These are phyloP conservation scores for Aldabrachelys gigantea DNA, from an alignment of 2,113 vertebrate species.

Conservation along the genomic window DNA sequence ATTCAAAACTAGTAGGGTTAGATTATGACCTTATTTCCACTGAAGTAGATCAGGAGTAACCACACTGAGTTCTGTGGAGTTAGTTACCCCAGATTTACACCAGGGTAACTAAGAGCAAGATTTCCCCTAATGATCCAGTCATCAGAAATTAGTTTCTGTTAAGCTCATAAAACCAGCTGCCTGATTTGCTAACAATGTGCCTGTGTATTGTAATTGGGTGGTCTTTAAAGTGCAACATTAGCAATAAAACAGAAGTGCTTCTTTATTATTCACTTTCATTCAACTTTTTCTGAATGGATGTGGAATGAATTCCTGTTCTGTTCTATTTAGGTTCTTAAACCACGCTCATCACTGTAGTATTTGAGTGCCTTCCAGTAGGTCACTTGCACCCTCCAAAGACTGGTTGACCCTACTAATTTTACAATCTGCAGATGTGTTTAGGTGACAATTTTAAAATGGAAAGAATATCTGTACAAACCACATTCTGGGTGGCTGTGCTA, in stretches of 20 bases:
- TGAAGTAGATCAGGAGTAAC: not conserved
- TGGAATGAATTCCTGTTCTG: not conserved
- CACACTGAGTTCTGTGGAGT: not conserved
- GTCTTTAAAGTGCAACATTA: conserved; percentile 26
- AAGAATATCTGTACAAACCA: not conserved
- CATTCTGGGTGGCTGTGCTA: not conserved
- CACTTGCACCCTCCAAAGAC: not conserved
- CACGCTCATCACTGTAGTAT: not conserved
- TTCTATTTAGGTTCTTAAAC: not conserved
- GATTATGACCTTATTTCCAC: not conserved
- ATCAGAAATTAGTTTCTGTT: accelerated
- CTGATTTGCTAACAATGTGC: not conserved
- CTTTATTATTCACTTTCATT: conserved; percentile 1
- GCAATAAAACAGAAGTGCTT: conserved; percentile 29
- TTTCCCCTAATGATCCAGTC: accelerated
- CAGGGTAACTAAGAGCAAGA: not conserved
- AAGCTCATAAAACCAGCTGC: not conserved
- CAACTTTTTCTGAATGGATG: conserved; percentile 2
- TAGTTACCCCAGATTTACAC: not conserved
- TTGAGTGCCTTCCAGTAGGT: not conserved
- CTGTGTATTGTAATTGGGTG: not conserved
- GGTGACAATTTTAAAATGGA: not conserved
- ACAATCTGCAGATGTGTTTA: accelerated
- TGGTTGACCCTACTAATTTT: not conserved
- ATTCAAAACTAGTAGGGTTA: not conserved